Base-by-base conservation (phyloP, 2,888 invertebrate species). In the Netelia virgata region DNA sequence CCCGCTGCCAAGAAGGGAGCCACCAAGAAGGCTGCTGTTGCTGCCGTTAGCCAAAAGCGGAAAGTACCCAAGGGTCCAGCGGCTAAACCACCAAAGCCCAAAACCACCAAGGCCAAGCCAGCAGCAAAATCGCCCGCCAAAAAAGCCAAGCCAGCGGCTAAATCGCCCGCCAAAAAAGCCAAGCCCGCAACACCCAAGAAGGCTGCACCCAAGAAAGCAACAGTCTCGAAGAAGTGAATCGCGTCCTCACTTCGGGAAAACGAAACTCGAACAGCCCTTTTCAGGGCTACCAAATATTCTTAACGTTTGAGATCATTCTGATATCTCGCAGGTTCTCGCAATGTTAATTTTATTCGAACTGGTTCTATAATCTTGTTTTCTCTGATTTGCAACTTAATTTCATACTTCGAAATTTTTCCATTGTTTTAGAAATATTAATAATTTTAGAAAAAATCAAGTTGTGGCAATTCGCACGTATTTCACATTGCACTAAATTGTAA, bases 121-220 rank as follows among this genome's bases (percentile, higher is more conserved):
- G 84, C 85, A 1, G 64, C 80, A 3, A 88, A 87, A 41, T 57
- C 87, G 5, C 68, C 75, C 10, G 70, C 47, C 89, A 94, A 94
- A 28, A 90, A 90, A 83, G 84, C 89, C 5, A 83, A 76, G 18
- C 84, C 78, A 75, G 84, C 85, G 1, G 64, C 80, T 5, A 88
- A 87, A 41, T 57, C 87, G 5, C 68, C 75, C 10, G 70, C 47
- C 89, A 94, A 94, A 28, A 90, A 90, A 83, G 84, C 89, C 5
- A 83, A 76, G 18, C 55, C 76, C 14, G 72, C 64, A n/a, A 2
- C 76, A 20, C 28, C 73, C 5, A 83, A 78, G 53, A 83, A 83
- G 59, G 50, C 74, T 57, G 47, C 79, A 43, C 11, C 79, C 2
- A 83, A 83, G 10, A 83, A 75, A 10, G 70, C 79, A 16, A 14